phyloP scores from a whole-genome alignment of 2,797 vertebrate genomes.

The Cyprinella venusta region DNA sequence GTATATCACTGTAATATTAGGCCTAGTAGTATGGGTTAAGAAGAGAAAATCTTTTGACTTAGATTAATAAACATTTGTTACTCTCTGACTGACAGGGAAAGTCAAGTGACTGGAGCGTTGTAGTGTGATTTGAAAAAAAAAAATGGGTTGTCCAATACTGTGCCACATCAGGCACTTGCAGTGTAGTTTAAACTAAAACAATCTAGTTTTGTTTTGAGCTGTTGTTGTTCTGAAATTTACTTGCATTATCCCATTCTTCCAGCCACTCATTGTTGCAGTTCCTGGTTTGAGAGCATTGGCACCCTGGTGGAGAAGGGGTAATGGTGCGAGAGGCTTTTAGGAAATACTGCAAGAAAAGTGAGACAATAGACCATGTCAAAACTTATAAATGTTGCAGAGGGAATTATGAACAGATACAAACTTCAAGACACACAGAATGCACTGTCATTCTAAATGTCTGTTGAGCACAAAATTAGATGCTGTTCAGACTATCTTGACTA shows the following conservation, averaged over 20 bases:
- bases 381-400: not conserved
- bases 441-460: not conserved
- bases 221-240: constrained; percentile 10
- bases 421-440: not conserved
- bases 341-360: constrained; percentile 3
- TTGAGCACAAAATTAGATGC: not conserved
- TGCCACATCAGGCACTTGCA: not conserved
- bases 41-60: not conserved
- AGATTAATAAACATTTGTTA: not conserved
- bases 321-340: constrained; percentile 23
- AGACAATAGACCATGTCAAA: constrained; percentile 3
- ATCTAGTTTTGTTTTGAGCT: constrained; percentile 10
- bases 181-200: not conserved
- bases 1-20: not conserved
- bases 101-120: not conserved
- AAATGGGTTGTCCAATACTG: not conserved
- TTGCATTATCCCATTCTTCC: constrained; percentile 3
- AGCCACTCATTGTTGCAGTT: not conserved
- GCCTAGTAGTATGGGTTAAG: not conserved
- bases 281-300: not conserved
- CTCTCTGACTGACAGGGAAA: too few species aligned
- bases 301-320: not conserved
- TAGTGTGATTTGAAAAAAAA: not conserved
- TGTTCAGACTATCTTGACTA: constrained; percentile 1
- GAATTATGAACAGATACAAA: constrained; percentile 4